These are phyloP conservation scores for Scaptomyza cyrtandrae DNA, from an alignment of 2,888 invertebrate species.

Conservation along the genomic window DNA sequence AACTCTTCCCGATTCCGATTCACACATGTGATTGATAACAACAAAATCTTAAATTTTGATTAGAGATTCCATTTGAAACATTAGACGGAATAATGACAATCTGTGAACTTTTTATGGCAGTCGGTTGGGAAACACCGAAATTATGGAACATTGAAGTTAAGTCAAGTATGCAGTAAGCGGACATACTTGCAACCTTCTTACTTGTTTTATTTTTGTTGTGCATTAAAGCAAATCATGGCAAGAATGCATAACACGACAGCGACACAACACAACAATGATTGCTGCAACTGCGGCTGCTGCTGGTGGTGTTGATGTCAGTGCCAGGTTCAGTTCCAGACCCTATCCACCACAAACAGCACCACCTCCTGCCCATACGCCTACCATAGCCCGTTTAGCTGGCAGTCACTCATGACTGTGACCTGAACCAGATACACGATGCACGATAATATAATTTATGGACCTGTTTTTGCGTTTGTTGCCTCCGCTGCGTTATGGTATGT, in stretches of 20 bases:
- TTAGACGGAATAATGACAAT: no score
- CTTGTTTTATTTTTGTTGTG: conserved; percentile 52
- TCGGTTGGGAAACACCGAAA: no score
- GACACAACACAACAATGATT: conserved; percentile 33
- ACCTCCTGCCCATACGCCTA: not conserved
- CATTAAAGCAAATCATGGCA: conserved; percentile 61
- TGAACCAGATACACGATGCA: conserved; percentile 78
- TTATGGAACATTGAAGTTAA: no score
- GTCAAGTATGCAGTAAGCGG: no score
- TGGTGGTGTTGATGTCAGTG: conserved; percentile 63
- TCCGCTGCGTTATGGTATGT: conserved; percentile 68
- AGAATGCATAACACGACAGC: conserved; percentile 60
- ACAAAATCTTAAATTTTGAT: no score
- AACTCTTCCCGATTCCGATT: no score
- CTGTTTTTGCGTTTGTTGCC: conserved; percentile 66
- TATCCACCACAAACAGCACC: not conserved
- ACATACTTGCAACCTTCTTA: conserved; percentile 6
- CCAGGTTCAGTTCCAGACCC: conserved; percentile 32
- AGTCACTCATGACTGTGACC: conserved; percentile 76
- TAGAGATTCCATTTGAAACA: no score
- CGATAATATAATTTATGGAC: conserved; percentile 78
- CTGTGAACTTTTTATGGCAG: no score
- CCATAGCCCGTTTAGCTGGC: conserved; percentile 43
- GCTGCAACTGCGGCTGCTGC: conserved; percentile 39
- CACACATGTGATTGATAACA: no score